phyloP scores from a whole-genome alignment of 2,797 vertebrate species.

The Phaenicophaeus curvirostris region DNA sequence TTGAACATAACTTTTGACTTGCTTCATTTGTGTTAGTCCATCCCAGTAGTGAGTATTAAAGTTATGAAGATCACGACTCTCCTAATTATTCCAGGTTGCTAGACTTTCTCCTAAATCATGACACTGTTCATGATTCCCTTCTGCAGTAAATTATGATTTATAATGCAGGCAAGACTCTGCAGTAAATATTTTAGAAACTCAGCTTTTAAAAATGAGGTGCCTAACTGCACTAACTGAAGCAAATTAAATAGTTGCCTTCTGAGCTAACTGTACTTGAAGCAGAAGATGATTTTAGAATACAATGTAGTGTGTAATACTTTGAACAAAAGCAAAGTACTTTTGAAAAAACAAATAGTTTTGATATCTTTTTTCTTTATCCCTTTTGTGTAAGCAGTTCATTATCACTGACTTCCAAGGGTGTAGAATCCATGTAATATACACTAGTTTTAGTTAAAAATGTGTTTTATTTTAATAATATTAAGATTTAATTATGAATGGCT shows the following conservation, averaged over 20 bases:
- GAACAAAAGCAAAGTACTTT: neutral
- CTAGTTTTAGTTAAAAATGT: neutral
- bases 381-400: neutral
- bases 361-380: neutral
- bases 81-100: neutral
- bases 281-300: neutral
- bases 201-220: neutral
- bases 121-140: neutral
- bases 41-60: neutral
- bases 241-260: slow-evolving; percentile 32
- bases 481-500: neutral
- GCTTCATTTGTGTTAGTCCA: neutral
- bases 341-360: neutral
- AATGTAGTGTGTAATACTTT: neutral
- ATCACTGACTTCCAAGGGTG: neutral
- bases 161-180: neutral
- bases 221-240: slow-evolving; percentile 1
- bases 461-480: neutral
- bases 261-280: slow-evolving; percentile 4
- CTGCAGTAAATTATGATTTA: neutral
- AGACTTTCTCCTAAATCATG: neutral
- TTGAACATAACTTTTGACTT: neutral
- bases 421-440: neutral
- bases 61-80: neutral
- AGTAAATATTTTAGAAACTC: neutral